Percentiles rank a stretch among this genome's conserved stretches.
Evolutionary conservation across 2,113 vertebrate genomes (phyloP).

Genomic region (Tympanuchus pallidicinctus): DNA sequence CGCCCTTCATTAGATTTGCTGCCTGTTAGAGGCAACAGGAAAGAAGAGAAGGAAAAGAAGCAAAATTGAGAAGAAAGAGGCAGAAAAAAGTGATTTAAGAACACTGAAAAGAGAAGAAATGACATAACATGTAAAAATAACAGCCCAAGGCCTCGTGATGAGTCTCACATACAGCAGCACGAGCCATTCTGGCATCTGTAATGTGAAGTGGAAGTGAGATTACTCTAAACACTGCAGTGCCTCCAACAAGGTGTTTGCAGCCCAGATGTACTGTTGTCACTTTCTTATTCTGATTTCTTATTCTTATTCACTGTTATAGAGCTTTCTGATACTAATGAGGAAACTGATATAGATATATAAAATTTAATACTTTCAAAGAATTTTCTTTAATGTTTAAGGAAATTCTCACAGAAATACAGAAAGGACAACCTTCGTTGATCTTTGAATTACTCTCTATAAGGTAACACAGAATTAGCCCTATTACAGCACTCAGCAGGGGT

Average conservation of each 20-base stretch:
- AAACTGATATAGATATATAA: neutral
- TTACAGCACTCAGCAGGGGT: neutral
- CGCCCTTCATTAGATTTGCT: neutral
- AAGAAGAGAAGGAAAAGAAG: neutral
- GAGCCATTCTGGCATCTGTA: neutral
- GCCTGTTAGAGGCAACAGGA: neutral
- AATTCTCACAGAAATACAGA: neutral
- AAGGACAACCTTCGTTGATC: neutral
- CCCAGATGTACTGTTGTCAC: neutral
- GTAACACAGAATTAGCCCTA: neutral
- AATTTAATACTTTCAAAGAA: neutral
- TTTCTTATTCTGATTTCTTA: neutral
- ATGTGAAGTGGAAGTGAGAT: neutral
- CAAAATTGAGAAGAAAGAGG: neutral
- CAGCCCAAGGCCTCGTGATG: neutral
- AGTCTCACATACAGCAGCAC: rapidly evolving
- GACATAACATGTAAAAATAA: neutral
- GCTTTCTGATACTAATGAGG: neutral
- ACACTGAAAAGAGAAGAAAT: neutral
- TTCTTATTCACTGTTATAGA: neutral
- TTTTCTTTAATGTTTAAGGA: neutral
- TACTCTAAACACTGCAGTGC: neutral
- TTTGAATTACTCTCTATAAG: neutral
- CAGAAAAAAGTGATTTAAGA: neutral
- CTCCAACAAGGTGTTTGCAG: neutral